Evolutionary conservation across 2,888 invertebrate species (phyloP), one percentile per base, ranked within the genome.

Genomic region (Drosophila picticornis): DNA sequence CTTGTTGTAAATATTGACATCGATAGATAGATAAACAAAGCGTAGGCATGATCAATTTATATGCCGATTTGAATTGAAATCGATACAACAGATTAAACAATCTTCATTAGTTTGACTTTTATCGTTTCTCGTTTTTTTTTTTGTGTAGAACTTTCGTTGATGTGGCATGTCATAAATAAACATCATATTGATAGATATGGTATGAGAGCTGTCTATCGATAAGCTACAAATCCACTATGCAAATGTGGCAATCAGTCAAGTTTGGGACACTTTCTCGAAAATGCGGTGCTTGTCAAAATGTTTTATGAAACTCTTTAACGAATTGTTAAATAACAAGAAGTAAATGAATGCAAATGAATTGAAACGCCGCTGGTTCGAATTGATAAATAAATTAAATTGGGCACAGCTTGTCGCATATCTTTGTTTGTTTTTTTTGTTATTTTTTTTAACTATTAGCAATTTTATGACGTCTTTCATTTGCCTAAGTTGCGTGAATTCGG

Each of bases 391-490:
- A 67, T 66, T 31, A 71, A 83, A 80, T 73, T 78, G 80, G 66
- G 72, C 75, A 79, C 79, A 80, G 63, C 68, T 71, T 61, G 74
- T 52, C 48, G 38, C 53, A 51, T 43, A 27, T 51, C 29, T 31
- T 29, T 16, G 16, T 40, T 38, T 57, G 31, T 56, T 22, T 46
- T 22, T 25, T 9, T 46, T 22, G 0, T 22, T 50, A 50, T 46
- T 46, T 50, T 51, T 22, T 71, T 56, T 73, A 56, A 59, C 78
- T 74, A 85, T 85, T 88, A 85, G 90, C 83, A 75, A 81, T 85
- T 90, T 90, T 69, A 82, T 79, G 78, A 65, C 61, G 58, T 76
- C 76, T 88, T 81, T 75, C 78, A 80, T 86, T 88, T 81, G 81
- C 84, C 71, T 72, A 79, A 83, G 83, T 88, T 88, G 72, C 76